phyloP scores from a whole-genome alignment of 1,140 invertebrate species.

The Dryas iulia region DNA sequence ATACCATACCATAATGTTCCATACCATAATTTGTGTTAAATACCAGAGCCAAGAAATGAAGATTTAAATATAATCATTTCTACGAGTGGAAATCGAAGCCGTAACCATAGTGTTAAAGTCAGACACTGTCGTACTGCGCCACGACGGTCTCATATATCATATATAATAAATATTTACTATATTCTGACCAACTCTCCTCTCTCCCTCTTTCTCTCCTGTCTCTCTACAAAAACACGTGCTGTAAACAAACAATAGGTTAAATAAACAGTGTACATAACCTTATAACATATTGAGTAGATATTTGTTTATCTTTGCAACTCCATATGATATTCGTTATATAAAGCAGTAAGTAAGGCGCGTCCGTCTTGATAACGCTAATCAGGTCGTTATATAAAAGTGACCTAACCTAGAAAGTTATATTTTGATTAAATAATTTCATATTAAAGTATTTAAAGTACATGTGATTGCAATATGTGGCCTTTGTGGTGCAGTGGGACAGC shows the following conservation, averaged over 20 bases:
- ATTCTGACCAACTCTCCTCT: neutral
- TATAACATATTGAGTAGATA: neutral
- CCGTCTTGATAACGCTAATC: neutral
- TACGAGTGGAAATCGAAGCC: no score
- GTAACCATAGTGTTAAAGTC: no score
- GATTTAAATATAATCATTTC: no score
- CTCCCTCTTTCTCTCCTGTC: no score
- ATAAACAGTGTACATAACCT: neutral
- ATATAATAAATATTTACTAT: no score
- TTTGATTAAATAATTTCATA: neutral
- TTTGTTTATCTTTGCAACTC: neutral
- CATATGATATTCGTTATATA: neutral
- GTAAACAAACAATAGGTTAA: neutral
- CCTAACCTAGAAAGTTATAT: neutral
- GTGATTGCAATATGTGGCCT: neutral
- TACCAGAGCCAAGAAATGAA: no score
- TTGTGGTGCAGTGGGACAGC: neutral
- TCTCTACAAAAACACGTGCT: neutral
- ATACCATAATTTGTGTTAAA: no score
- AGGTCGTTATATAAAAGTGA: neutral
- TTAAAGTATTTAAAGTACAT: neutral
- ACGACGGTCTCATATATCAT: no score
- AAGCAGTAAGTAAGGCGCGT: neutral
- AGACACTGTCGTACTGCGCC: no score
- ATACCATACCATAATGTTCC: no score